A percentile compares a stretch with the other conserved stretches of the same genome.
phyloP scores from a whole-genome alignment of 2,797 vertebrate genomes.

The Peromyscus eremicus region DNA sequence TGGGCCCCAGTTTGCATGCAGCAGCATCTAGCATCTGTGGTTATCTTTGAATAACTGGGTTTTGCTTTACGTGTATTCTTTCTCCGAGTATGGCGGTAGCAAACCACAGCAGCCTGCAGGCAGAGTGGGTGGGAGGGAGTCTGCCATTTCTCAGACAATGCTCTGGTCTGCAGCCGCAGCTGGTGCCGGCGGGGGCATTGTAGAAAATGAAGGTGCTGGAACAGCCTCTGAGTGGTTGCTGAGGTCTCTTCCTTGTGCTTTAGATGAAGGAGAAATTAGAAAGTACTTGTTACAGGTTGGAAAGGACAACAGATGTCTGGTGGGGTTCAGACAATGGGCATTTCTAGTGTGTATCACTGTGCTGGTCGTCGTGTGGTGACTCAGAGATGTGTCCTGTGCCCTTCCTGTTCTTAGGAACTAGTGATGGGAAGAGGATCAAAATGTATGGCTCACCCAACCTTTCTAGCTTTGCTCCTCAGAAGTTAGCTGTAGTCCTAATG shows the following conservation, averaged over 20 bases:
- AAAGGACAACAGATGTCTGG: background rate
- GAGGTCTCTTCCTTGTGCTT: background rate
- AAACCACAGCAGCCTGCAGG: background rate
- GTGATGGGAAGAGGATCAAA: background rate
- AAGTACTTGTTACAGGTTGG: background rate
- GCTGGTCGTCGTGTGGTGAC: background rate
- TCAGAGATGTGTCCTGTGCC: background rate
- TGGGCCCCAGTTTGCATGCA: background rate
- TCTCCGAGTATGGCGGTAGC: background rate
- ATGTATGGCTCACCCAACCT: background rate
- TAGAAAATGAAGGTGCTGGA: background rate
- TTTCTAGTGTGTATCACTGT: background rate
- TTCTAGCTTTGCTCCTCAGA: background rate
- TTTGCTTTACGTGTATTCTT: constrained; percentile 19
- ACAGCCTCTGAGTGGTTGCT: background rate
- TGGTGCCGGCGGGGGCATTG: background rate
- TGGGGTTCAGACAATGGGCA: too few relatives aligned
- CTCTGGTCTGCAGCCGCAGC: background rate
- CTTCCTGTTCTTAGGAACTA: background rate
- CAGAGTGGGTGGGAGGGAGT: background rate
- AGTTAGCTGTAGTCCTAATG: background rate
- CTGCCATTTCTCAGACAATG: background rate
- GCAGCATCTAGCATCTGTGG: background rate
- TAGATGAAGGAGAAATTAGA: background rate
- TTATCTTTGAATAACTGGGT: background rate